Base-by-base conservation (phyloP, 2,797 vertebrate genomes). In the Fistularia tabacaria region DNA sequence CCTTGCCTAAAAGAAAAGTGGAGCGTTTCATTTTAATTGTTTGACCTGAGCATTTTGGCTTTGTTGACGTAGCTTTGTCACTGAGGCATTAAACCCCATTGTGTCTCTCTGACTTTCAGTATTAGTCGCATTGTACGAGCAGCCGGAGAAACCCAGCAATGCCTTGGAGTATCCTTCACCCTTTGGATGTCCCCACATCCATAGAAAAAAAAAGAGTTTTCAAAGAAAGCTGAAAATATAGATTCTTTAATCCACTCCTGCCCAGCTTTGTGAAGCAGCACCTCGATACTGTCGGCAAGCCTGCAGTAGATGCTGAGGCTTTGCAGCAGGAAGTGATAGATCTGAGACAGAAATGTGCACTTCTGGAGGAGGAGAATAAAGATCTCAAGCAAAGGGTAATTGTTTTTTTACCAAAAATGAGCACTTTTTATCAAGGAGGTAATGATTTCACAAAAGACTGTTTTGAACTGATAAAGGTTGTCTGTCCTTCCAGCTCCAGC, bases 141-240 rank as follows among this genome's bases (percentile, higher is more conserved):
- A 96, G 73, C 90, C 90, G 53, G 96, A 98, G 57, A 96, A 93
- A 87, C 96, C 97, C 76, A 91, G 59, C 62, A 94, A 96, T 76
- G 94, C 95, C 57, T 74, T 98, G 83, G 96, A 96, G 96, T 98
- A 99, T 98, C 96, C 94, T 96, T 93, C 11, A 6, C 11, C 7
- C 14, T 13, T 4, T 3, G 8, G 10, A 36, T 25, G 36, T n/a
- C 9, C 7, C 7, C 7, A 46, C n/a, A 13, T 14, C 9, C 13
- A 46, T 3, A 46, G 7, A 13, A 13, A 6, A 46, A 46, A 46
- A 8, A 7, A 0, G n/a, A 8, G 14, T 6, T 14, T 46, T 10
- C 3, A 48, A 3, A 52, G n/a, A 8, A 9, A 1, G 42, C 40
- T 36, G 7, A n/a, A 8, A 3, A 10, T 42, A 9, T 54, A 11